Conservation (phyloP, 2,797 vertebrate species). For the Syngnathus acus region DNA sequence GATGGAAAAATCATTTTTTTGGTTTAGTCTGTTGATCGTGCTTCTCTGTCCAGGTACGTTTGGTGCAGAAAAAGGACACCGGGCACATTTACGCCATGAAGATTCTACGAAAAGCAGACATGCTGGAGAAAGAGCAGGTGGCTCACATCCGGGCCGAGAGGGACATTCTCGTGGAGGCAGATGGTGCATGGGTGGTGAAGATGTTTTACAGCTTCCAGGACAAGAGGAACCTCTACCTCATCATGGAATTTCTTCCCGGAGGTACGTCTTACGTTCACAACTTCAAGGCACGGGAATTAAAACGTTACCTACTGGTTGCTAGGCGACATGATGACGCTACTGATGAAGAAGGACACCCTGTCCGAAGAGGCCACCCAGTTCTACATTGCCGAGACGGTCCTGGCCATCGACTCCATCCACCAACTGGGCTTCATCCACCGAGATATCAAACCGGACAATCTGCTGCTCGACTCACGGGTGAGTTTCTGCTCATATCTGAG, state of each 20-base stretch:
- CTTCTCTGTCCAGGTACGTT: constrained; percentile 73
- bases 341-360: constrained; percentile 95
- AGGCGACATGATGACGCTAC: constrained; percentile 98
- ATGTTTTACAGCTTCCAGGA: constrained; percentile 99
- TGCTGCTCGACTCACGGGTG: constrained; percentile 88
- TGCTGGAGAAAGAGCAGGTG: constrained; percentile 98
- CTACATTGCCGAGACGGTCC: constrained; percentile 93
- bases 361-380: constrained; percentile 97
- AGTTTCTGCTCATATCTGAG: constrained; percentile 13
- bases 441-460: constrained; percentile 97
- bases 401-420: constrained; percentile 98
- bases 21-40: neutral
- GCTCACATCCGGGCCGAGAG: constrained; percentile 96
- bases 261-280: constrained; percentile 62
- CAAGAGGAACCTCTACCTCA: constrained; percentile 96
- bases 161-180: constrained; percentile 95
- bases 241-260: constrained; percentile 99
- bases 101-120: constrained; percentile 94
- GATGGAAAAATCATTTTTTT: neutral
- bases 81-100: constrained; percentile 99
- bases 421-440: constrained; percentile 97
- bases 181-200: constrained; percentile 98
- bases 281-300: neutral
- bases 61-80: constrained; percentile 98
- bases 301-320: constrained; percentile 1